phyloP scores from a whole-genome alignment of 2,113 vertebrate species.

The Cyanoderma ruficeps region DNA sequence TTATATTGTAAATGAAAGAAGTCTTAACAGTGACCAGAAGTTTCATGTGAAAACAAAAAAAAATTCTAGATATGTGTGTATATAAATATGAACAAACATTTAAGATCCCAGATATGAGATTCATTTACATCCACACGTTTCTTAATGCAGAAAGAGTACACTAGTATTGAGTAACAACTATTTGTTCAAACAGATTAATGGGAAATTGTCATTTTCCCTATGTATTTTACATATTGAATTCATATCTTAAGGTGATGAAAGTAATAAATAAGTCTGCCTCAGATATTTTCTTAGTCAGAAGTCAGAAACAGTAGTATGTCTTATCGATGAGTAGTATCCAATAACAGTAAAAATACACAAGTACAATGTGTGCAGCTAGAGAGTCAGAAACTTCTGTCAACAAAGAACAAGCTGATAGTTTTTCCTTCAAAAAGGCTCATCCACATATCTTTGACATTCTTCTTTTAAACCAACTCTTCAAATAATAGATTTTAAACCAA shows the following conservation, averaged over 20 bases:
- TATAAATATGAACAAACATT: neutral
- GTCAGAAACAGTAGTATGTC: neutral
- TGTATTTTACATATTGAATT: neutral
- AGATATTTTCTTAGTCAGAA: neutral
- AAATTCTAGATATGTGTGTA: neutral
- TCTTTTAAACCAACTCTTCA: neutral
- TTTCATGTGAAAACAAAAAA: neutral
- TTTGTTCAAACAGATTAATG: neutral
- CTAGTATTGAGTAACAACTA: neutral
- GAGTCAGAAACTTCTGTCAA: neutral
- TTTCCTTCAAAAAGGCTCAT: neutral
- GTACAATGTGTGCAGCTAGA: neutral
- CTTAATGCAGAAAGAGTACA: neutral
- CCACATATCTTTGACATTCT: neutral
- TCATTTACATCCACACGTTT: neutral
- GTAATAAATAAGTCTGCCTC: neutral
- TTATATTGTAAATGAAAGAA: neutral
- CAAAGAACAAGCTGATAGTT: neutral
- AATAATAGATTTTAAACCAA: neutral
- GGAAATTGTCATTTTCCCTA: neutral
- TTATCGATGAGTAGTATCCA: neutral
- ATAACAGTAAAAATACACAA: neutral
- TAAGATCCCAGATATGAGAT: neutral
- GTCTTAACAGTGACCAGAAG: neutral
- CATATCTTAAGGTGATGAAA: neutral